phyloP scores from a whole-genome alignment of 2,797 vertebrate species.

The Typhlichthys eigenmanni region DNA sequence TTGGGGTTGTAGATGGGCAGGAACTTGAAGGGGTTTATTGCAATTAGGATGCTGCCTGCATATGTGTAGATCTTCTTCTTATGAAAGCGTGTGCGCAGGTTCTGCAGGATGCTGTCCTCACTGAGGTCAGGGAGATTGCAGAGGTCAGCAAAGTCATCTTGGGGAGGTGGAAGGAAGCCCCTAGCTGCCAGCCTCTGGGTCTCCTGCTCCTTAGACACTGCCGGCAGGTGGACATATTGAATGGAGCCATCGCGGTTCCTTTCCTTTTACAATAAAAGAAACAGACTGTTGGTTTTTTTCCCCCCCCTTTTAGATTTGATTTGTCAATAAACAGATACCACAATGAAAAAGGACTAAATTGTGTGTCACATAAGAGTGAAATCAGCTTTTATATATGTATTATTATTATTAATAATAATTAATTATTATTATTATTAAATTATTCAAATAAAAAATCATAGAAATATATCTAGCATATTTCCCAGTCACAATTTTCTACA shows the following conservation, averaged over 20 bases:
- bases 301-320: not conserved
- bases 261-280: slow-evolving; percentile 66
- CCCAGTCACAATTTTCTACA: no score
- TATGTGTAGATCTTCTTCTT: slow-evolving; percentile 98
- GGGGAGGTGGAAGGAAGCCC: slow-evolving; percentile 89
- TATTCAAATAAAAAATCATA: no score
- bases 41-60: slow-evolving; percentile 95
- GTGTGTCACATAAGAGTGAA: no score
- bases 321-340: not conserved
- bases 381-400: no score
- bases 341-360: no score
- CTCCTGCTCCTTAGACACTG: slow-evolving; percentile 79
- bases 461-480: no score
- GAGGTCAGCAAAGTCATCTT: slow-evolving; percentile 91
- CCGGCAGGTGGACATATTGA: slow-evolving; percentile 85
- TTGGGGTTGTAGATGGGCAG: slow-evolving; percentile 98
- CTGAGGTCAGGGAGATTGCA: slow-evolving; percentile 92
- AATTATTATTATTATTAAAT: no score
- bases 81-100: slow-evolving; percentile 88
- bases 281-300: not conserved
- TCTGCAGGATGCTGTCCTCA: slow-evolving; percentile 87
- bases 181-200: slow-evolving; percentile 83
- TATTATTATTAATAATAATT: no score
- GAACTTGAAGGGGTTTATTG: slow-evolving; percentile 97
- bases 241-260: slow-evolving; percentile 88